Evolutionary conservation across 2,113 vertebrate genomes (phyloP).

Genomic region (Murina feae): DNA sequence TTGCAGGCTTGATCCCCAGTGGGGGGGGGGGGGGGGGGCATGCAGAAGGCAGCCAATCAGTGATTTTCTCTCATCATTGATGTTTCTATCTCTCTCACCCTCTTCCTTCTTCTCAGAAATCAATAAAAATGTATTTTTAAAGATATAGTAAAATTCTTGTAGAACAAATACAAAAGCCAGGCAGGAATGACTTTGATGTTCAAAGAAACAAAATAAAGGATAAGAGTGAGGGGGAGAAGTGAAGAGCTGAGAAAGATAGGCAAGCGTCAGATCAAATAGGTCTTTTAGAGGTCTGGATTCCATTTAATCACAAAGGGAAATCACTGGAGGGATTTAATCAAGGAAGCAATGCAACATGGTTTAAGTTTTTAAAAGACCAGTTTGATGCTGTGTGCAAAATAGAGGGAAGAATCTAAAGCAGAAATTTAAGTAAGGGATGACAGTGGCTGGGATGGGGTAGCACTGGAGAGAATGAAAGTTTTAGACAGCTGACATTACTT

Average conservation of each 20-base stretch:
- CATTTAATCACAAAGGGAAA: neutral
- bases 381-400: neutral
- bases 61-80: too few species aligned
- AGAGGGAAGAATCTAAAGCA: neutral
- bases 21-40: too few species aligned
- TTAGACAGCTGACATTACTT: neutral
- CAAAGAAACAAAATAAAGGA: neutral
- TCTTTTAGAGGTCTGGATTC: neutral
- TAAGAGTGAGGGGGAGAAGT: neutral
- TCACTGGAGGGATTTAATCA: neutral
- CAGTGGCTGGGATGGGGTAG: neutral
- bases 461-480: neutral
- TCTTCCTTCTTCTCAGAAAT: too few species aligned
- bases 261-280: neutral
- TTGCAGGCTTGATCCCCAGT: too few species aligned
- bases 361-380: neutral
- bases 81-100: too few species aligned
- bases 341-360: neutral
- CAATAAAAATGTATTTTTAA: too few species aligned
- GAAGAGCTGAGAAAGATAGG: neutral
- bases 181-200: neutral
- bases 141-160: too few species aligned
- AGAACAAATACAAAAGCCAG: neutral
- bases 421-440: neutral
- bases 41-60: too few species aligned